Evolutionary conservation across 2,888 invertebrate genomes (phyloP).

Genomic region (Lucinisca nassula): DNA sequence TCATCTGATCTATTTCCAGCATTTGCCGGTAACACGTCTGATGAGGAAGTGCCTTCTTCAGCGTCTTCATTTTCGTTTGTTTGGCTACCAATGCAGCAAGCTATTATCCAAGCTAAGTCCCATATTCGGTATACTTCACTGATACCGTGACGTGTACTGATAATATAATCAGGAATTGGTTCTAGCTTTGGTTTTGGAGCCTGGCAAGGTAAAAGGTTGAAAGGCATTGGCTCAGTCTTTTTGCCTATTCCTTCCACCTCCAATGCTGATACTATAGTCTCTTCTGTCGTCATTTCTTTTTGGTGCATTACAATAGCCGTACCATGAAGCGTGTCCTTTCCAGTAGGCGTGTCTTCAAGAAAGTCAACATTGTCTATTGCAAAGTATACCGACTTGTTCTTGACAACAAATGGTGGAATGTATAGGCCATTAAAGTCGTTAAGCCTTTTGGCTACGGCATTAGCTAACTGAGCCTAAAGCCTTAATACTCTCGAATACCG

Average conservation of each 20-base stretch:
- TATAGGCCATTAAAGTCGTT: not conserved
- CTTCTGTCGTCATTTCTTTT: not conserved
- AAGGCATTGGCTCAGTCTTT: not conserved
- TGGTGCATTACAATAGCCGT: not conserved
- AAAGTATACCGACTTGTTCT: slow-evolving; percentile 4
- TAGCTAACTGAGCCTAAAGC: not conserved
- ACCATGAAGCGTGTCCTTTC: not conserved
- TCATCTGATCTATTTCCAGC: too few relatives aligned
- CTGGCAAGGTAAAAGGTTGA: not conserved
- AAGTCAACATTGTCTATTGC: slow-evolving; percentile 13
- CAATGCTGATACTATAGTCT: not conserved
- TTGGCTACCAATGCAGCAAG: not conserved
- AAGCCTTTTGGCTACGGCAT: not conserved
- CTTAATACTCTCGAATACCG: not conserved
- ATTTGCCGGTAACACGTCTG: too few relatives aligned
- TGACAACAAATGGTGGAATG: slow-evolving; percentile 12
- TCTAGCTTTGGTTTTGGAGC: not conserved
- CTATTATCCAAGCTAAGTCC: slow-evolving; percentile 9
- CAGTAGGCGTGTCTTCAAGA: not conserved
- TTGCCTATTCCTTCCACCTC: not conserved
- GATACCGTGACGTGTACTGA: not conserved
- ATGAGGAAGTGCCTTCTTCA: too few relatives aligned
- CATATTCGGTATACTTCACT: slow-evolving; percentile 9
- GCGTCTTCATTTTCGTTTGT: too few relatives aligned
- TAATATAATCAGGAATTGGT: not conserved